Evolutionary conservation across 2,113 vertebrate genomes (phyloP).

Genomic region (Chaenogobius annularis): DNA sequence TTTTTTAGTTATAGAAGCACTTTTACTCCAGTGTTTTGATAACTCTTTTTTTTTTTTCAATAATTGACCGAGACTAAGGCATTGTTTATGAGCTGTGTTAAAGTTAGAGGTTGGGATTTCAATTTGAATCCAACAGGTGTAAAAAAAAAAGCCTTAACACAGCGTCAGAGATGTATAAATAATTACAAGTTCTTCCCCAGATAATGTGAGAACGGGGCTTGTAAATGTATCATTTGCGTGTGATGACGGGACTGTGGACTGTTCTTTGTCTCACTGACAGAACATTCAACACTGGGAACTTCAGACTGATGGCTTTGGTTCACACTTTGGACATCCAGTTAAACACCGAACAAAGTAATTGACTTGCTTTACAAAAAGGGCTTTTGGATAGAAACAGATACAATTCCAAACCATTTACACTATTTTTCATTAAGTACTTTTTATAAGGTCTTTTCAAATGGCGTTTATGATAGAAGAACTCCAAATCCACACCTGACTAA

Average conservation of each 20-base stretch:
- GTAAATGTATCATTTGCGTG: slow-evolving; percentile 25
- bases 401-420: background rate
- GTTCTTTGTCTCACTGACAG: slow-evolving; percentile 59
- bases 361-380: background rate
- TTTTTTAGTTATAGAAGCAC: background rate
- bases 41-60: too few species aligned
- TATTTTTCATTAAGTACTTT: too few species aligned
- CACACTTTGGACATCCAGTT: background rate
- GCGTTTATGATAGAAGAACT: too few species aligned
- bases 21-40: background rate
- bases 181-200: background rate
- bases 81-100: too few species aligned
- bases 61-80: too few species aligned
- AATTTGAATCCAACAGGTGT: background rate
- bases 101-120: background rate
- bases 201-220: background rate
- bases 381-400: background rate
- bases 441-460: background rate
- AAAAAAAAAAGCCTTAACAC: background rate
- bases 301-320: background rate
- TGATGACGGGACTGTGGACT: slow-evolving; percentile 43
- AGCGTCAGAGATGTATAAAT: background rate
- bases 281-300: slow-evolving; percentile 58
- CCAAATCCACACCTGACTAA: too few species aligned
- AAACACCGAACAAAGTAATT: background rate